A percentile compares a stretch with the other conserved stretches of the same genome.
These are phyloP conservation scores for Pherbina coryleti DNA, from an alignment of 2,888 invertebrate species.

Conservation along the genomic window DNA sequence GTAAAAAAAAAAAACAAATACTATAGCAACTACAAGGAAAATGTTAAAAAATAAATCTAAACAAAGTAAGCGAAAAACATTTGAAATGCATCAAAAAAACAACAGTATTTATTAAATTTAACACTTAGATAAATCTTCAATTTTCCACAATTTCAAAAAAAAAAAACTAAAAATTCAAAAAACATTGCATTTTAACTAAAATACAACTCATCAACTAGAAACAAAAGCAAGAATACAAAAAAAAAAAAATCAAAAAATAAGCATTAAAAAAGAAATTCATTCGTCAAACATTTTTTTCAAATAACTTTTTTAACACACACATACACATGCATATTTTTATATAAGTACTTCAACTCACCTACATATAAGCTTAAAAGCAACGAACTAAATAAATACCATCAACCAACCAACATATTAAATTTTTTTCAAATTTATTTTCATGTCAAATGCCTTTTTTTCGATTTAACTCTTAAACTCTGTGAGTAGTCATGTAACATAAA, in stretches of 20 bases:
- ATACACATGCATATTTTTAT: neutral
- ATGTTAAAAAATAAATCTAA: constrained; percentile 37
- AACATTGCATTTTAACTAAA: constrained; percentile 32
- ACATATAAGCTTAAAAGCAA: constrained; percentile 7
- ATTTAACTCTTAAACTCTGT: neutral
- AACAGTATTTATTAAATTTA: constrained; percentile 29
- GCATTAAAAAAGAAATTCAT: neutral
- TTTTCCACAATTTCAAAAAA: constrained; percentile 28
- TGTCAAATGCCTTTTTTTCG: neutral
- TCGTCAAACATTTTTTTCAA: neutral
- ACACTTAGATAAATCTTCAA: constrained; percentile 35
- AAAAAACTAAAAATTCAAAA: constrained; percentile 39
- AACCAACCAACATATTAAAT: neutral
- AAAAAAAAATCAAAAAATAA: neutral
- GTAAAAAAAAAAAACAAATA: constrained; percentile 22
- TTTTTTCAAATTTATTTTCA: neutral
- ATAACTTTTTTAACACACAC: neutral
- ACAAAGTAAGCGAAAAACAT: constrained; percentile 46
- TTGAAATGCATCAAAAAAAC: constrained; percentile 47
- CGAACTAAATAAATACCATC: neutral
- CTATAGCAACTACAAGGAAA: constrained; percentile 27
- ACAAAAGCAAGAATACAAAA: neutral
- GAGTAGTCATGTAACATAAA: neutral
- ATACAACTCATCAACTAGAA: constrained; percentile 35
- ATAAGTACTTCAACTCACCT: neutral